Evolutionary conservation across 1,140 invertebrate species (phyloP), one percentile per base, ranked within the genome.

Genomic region (Ditylenchus dipsaci): DNA sequence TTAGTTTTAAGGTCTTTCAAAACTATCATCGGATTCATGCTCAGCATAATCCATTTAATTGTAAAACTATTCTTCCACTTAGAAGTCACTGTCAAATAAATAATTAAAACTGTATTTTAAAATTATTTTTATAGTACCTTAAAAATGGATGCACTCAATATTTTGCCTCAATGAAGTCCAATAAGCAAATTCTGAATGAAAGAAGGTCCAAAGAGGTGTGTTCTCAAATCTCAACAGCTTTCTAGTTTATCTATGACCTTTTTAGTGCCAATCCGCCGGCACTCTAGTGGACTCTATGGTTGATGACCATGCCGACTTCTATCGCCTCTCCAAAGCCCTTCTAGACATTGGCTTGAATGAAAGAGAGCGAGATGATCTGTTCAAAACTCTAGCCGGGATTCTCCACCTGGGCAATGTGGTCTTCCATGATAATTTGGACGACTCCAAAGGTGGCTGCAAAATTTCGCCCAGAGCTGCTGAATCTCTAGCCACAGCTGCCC

Each of bases 61-160:
- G n/a, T n/a, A n/a, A n/a, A n/a, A n/a, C n/a, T n/a, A n/a, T n/a
- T n/a, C n/a, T n/a, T n/a, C n/a, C n/a, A n/a, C n/a, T n/a, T n/a
- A n/a, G n/a, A n/a, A n/a, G n/a, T n/a, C n/a, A n/a, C n/a, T n/a
- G n/a, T n/a, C n/a, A n/a, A n/a, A n/a, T n/a, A n/a, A n/a, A n/a
- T n/a, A n/a, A n/a, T n/a, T n/a, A n/a, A n/a, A n/a, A n/a, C n/a
- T n/a, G n/a, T n/a, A n/a, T n/a, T n/a, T n/a, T n/a, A n/a, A n/a
- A n/a, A n/a, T n/a, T n/a, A n/a, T n/a, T n/a, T n/a, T n/a, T 84
- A 64, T 85, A 94, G 89, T 96, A 95, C 82, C 85, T 95, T 49
- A 89, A 87, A 74, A 87, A 90, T 71, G 93, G 93, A 1, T 94
- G 91, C 82, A 93, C 91, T 0, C 90, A 94, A 84, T 97, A 91